Base-by-base conservation (phyloP, 2,888 invertebrate species). In the Listrodromus nycthemerus region DNA sequence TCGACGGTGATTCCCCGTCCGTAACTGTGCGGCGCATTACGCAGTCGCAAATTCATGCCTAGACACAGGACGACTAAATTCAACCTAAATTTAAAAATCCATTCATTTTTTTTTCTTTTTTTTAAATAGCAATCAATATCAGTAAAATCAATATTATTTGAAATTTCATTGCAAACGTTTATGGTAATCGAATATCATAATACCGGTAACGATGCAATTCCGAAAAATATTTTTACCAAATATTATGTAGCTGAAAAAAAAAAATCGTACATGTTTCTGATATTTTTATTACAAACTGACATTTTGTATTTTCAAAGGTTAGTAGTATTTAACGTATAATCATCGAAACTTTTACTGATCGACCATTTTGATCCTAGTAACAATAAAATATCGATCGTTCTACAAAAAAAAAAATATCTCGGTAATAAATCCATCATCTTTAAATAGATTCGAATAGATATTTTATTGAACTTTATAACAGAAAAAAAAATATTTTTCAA, bases 1-100 rank as follows among this genome's bases (percentile, higher is more conserved):
- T 83, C 73, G 55, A 19, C 58, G 21, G 37, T 71, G 41, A 58
- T 41, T 58, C 48, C 27, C 74, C 79, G 75, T 33, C 83, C 70
- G 48, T 69, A 7, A 69, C 52, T 70, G 24, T 21, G 37, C 63
- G 37, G 61, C 41, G 21, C 21, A 55, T 79, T 66, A 78, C 73
- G 82, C 82, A 74, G 27, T 74, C 48, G 48, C 73, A 52, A 66
- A 52, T n/a, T 55, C 73, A 61, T 30, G 27, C 19, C 30, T 78
- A 48, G 52, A 55, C 37, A 41, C 52, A 67, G 58, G 33, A 45
- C 55, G 27, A 24, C 41, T 55, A 19, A 61, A 52, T 33, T 27
- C 10, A 33, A 21, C 33, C 37, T 33, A 41, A 27, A 52, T 55
- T 63, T 1, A 16, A 2, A 30, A n/a, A 13, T 45, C 16, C 21